phyloP scores from a whole-genome alignment of 2,888 invertebrate species.

The Microchrysa polita region DNA sequence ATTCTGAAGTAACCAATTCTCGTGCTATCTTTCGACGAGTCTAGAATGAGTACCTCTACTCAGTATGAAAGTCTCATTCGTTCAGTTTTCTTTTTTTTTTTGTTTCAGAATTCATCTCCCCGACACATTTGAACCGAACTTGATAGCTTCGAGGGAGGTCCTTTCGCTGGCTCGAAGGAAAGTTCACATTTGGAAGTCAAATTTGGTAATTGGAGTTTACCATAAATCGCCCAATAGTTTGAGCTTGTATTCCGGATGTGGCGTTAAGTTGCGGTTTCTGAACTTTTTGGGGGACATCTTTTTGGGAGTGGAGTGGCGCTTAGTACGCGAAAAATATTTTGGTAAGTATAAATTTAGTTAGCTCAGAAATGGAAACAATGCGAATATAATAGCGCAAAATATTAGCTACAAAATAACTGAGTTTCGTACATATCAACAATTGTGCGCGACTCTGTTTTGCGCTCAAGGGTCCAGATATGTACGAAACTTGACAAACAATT shows the following conservation, averaged over 20 bases:
- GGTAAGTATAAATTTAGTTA: slow-evolving; percentile 25
- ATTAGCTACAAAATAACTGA: too few species aligned
- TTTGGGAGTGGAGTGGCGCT: too few species aligned
- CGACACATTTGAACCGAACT: slow-evolving; percentile 2
- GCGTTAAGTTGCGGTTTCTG: background rate
- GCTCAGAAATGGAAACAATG: too few species aligned
- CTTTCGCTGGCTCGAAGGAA: slow-evolving; percentile 32
- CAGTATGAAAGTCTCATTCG: background rate
- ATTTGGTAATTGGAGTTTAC: slow-evolving; percentile 1
- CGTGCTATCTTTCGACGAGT: background rate
- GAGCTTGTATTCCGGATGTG: slow-evolving; percentile 1
- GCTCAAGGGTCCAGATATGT: too few species aligned
- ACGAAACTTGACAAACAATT: too few species aligned
- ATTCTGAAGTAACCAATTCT: too few species aligned
- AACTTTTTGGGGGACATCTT: background rate
- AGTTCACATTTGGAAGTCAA: background rate
- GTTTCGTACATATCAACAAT: too few species aligned
- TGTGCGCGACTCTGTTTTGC: too few species aligned
- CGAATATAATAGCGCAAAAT: too few species aligned
- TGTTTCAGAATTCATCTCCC: background rate
- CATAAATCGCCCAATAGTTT: background rate
- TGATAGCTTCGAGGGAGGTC: slow-evolving; percentile 33
- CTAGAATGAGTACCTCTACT: too few species aligned
- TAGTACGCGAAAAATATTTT: background rate
- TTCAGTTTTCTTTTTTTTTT: slow-evolving; percentile 10